These are phyloP conservation scores for Gambusia affinis DNA, from an alignment of 2,113 vertebrate genomes.

Conservation along the genomic window DNA sequence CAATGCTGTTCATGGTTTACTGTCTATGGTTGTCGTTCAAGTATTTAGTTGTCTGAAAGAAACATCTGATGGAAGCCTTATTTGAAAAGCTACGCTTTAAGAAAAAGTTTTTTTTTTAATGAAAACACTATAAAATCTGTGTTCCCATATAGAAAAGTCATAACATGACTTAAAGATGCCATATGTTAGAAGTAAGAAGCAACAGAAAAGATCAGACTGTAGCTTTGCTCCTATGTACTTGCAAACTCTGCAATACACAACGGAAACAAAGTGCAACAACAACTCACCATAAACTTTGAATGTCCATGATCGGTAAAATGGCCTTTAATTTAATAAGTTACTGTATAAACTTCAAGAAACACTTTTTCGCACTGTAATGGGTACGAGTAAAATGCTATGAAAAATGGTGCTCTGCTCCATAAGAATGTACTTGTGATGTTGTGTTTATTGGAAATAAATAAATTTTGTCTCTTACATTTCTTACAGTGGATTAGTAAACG, in stretches of 20 bases:
- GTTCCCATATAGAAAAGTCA: no score
- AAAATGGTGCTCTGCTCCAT: not conserved
- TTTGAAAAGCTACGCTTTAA: no score
- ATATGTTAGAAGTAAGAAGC: no score
- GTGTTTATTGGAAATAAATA: not conserved
- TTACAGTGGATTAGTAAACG: constrained; percentile 10
- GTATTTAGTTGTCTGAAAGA: no score
- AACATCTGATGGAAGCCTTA: no score
- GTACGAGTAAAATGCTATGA: not conserved
- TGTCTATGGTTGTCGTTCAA: no score
- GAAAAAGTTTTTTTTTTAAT: no score
- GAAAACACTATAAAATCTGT: no score
- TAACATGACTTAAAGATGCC: no score
- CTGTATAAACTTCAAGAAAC: no score
- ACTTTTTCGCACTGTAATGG: not conserved
- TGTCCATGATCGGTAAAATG: not conserved
- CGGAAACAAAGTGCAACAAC: not conserved
- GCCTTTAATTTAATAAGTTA: not conserved
- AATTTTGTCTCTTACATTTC: constrained; percentile 1
- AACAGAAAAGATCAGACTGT: no score
- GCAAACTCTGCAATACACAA: not conserved
- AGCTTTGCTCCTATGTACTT: not conserved
- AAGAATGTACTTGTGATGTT: not conserved
- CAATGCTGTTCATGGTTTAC: no score
- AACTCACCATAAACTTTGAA: not conserved